phyloP scores from a whole-genome alignment of 2,113 vertebrate genomes.

The Zosterops lateralis region DNA sequence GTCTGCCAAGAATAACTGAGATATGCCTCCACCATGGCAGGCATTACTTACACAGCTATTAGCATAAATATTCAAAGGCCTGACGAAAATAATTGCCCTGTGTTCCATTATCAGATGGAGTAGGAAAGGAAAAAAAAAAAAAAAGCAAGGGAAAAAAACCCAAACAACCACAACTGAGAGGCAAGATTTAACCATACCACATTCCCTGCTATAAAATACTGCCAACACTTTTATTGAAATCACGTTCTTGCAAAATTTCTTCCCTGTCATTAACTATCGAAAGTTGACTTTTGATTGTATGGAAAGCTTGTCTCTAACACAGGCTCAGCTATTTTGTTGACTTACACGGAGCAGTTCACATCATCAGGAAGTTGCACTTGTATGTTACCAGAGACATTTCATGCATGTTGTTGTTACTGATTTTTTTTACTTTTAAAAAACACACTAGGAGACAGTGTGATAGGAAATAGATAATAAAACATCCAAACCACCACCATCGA shows the following conservation, averaged over 20 bases:
- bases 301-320: background rate
- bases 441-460: background rate
- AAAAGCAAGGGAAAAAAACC: background rate
- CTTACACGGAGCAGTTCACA: background rate
- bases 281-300: background rate
- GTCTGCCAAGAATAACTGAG: conserved; percentile 40
- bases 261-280: background rate
- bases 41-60: background rate
- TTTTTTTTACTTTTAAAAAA: background rate
- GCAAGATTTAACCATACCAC: background rate
- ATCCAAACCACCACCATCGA: background rate
- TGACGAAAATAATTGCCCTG: background rate
- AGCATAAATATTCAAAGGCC: background rate
- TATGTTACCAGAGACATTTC: background rate
- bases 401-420: background rate
- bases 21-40: background rate
- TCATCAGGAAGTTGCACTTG: background rate
- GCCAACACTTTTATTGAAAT: background rate
- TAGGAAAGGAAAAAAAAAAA: background rate
- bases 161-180: background rate
- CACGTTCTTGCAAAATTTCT: background rate
- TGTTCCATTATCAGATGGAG: background rate
- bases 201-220: background rate
- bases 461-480: no score
- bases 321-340: background rate